Conservation (phyloP, 2,113 vertebrate genomes). For the Ammodytes dubius region DNA sequence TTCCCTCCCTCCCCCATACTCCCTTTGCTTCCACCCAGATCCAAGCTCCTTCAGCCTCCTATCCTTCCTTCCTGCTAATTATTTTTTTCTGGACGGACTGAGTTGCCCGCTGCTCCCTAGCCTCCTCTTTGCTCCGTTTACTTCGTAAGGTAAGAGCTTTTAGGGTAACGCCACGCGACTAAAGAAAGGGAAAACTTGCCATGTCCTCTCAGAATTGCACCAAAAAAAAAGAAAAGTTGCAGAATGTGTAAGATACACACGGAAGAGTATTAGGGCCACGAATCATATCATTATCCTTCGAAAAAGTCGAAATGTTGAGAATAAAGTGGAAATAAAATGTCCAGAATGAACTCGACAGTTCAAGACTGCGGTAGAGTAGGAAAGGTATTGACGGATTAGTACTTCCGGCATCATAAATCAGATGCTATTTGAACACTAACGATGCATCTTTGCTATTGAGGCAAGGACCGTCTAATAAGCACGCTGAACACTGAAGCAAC, state of each 20-base stretch:
- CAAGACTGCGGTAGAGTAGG: too few relatives aligned
- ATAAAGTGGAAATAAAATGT: too few relatives aligned
- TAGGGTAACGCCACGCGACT: background rate
- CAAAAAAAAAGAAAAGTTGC: background rate
- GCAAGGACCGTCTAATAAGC: too few relatives aligned
- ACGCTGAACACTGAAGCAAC: too few relatives aligned
- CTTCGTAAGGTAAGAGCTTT: background rate
- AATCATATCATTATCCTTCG: too few relatives aligned
- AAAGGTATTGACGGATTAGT: too few relatives aligned
- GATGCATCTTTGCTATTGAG: too few relatives aligned
- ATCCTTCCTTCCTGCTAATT: slow-evolving; percentile 31
- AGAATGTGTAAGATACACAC: background rate
- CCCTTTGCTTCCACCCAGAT: slow-evolving; percentile 12
- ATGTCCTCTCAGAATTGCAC: background rate
- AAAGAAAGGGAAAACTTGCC: background rate
- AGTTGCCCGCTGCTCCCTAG: slow-evolving; percentile 3
- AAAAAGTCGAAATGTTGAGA: too few relatives aligned
- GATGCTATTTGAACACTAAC: too few relatives aligned
- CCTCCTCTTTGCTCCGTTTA: background rate
- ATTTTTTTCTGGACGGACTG: slow-evolving; percentile 1
- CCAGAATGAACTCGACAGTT: too few relatives aligned
- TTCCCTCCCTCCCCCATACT: background rate
- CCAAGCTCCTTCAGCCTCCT: slow-evolving; percentile 34
- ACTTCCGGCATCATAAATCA: too few relatives aligned
- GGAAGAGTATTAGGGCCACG: too few relatives aligned